A percentile compares a stretch with the other conserved stretches of the same genome.
Evolutionary conservation across 2,113 vertebrate genomes (phyloP).

Genomic region (Pygathrix nemaeus): DNA sequence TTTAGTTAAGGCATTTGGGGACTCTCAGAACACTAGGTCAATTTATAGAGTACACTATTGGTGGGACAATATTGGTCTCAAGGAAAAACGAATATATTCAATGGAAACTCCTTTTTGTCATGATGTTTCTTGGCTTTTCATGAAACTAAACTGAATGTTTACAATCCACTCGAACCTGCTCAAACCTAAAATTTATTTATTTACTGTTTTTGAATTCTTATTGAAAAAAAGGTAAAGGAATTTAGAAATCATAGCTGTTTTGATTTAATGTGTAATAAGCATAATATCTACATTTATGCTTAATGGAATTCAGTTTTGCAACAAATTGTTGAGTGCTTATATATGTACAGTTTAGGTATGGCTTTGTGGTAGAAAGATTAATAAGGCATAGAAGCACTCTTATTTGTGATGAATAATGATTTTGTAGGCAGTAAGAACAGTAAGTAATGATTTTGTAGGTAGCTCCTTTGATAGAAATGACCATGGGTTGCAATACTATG

Average conservation of each 20-base stretch:
- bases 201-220: neutral
- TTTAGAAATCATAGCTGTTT: constrained; percentile 4
- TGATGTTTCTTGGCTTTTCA: constrained; percentile 6
- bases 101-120: neutral
- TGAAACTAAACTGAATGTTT: neutral
- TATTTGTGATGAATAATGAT: constrained; percentile 46
- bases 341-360: neutral
- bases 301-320: constrained; percentile 10
- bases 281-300: neutral
- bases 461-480: constrained; percentile 6
- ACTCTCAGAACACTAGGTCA: constrained; percentile 49
- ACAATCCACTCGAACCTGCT: neutral
- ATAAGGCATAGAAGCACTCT: neutral
- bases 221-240: neutral
- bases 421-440: constrained; percentile 32
- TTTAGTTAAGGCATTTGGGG: constrained; percentile 53
- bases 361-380: constrained; percentile 19
- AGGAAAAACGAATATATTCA: constrained; percentile 45
- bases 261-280: neutral
- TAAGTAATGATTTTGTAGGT: constrained; percentile 10
- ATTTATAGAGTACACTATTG: constrained; percentile 51
- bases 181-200: neutral
- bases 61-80: constrained; percentile 44
- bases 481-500: neutral
- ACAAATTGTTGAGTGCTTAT: neutral